A percentile compares a stretch with the other conserved stretches of the same genome.
phyloP scores from a whole-genome alignment of 2,888 invertebrate genomes.

The Smittia aterrima region DNA sequence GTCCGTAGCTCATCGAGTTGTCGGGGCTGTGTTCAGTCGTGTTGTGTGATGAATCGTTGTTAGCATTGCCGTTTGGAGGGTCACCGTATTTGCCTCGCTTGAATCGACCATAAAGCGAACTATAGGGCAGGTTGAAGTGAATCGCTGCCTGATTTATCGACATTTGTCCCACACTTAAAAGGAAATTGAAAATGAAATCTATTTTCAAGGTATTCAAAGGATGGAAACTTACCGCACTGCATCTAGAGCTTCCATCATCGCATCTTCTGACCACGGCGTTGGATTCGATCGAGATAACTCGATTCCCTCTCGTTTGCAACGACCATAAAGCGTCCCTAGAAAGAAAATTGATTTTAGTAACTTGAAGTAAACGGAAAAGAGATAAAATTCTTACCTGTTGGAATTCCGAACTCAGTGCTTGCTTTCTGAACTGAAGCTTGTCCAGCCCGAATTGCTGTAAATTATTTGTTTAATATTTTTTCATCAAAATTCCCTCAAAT shows the following conservation, averaged over 20 bases:
- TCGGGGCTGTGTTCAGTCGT: conserved; percentile 51
- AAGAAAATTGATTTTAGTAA: conserved; percentile 1
- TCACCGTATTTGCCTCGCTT: conserved; percentile 79
- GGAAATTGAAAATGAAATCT: not conserved
- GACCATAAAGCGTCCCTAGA: conserved; percentile 76
- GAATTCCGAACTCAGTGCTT: conserved; percentile 82
- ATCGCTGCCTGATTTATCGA: conserved; percentile 91
- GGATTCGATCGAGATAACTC: conserved; percentile 84
- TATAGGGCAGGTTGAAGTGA: conserved; percentile 86
- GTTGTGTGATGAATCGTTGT: conserved; percentile 40
- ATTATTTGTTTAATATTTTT: not conserved
- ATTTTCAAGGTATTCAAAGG: too few relatives aligned
- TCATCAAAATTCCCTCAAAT: not conserved
- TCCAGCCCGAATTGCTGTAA: conserved; percentile 68
- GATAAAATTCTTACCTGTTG: conserved; percentile 61
- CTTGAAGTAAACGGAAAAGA: conserved; percentile 26
- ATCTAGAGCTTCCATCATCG: conserved; percentile 86
- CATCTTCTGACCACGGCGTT: conserved; percentile 93
- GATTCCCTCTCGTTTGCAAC: conserved; percentile 86
- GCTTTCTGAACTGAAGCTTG: conserved; percentile 82
- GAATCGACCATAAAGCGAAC: conserved; percentile 83
- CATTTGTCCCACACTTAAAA: conserved; percentile 79
- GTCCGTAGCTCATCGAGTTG: conserved; percentile 50
- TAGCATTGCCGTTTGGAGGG: conserved; percentile 46
- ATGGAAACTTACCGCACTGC: conserved; percentile 76